A percentile compares a stretch with the other conserved stretches of the same genome.
These are phyloP conservation scores for Anniella stebbinsi DNA, from an alignment of 2,797 vertebrate genomes.

Conservation along the genomic window DNA sequence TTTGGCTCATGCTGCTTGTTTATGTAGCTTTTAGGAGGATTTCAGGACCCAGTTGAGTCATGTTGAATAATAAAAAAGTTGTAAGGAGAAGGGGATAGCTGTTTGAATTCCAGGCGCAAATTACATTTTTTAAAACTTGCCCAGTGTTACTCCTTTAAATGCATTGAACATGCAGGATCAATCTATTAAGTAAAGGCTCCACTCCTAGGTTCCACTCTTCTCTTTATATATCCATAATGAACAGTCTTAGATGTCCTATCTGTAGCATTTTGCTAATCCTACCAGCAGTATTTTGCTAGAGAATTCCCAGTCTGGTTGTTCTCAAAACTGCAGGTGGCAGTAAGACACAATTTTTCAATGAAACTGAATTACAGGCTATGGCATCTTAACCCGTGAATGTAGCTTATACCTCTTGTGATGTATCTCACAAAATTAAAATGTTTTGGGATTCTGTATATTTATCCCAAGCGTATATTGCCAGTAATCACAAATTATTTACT, in stretches of 20 bases:
- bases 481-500: neutral
- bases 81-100: neutral
- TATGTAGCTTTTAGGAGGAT: neutral
- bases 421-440: neutral
- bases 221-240: too few relatives aligned
- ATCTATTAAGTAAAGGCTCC: neutral
- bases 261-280: neutral
- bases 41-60: too few relatives aligned
- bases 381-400: neutral
- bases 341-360: slow-evolving; percentile 12
- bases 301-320: neutral
- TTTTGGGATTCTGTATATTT: neutral
- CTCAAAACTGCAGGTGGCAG: slow-evolving; percentile 35
- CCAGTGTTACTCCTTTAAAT: neutral
- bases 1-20: neutral
- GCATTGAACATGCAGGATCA: neutral
- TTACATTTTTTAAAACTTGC: neutral
- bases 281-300: neutral
- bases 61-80: neutral
- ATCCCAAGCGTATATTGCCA: neutral
- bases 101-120: neutral
- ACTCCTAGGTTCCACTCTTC: neutral
- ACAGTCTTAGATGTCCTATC: neutral
- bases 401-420: neutral
- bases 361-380: neutral